Conservation (phyloP, 2,113 vertebrate genomes). For the Myocastor coypus region DNA sequence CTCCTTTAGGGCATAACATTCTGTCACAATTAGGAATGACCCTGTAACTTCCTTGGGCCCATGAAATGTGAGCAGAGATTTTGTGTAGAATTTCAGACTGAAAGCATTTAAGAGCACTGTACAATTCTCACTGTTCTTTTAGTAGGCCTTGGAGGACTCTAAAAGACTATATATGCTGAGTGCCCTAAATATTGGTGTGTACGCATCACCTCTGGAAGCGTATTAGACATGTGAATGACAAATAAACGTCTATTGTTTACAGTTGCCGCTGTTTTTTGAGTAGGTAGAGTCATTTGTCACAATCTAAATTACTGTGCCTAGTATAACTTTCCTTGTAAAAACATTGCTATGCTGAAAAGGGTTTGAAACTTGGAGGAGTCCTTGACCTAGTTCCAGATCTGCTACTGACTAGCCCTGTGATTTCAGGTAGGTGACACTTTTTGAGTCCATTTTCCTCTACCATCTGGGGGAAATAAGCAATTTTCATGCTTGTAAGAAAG, state of each 20-base stretch:
- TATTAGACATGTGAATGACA: slow-evolving; percentile 7
- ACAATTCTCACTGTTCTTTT: slow-evolving; percentile 35
- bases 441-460: slow-evolving; percentile 8
- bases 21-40: not conserved
- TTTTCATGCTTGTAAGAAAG: not conserved
- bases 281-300: not conserved
- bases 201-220: not conserved
- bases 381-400: not conserved
- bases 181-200: slow-evolving; percentile 28
- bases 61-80: not conserved
- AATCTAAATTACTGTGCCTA: slow-evolving; percentile 26
- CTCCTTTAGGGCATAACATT: not conserved
- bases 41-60: slow-evolving; percentile 33
- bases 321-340: not conserved
- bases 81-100: not conserved
- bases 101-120: not conserved
- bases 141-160: not conserved
- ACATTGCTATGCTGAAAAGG: not conserved
- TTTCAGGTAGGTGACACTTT: not conserved
- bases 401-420: not conserved
- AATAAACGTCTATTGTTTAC: not conserved
- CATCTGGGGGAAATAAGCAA: slow-evolving; percentile 7
- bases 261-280: not conserved
- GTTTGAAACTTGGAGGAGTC: not conserved
- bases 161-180: slow-evolving; percentile 42